A percentile compares a stretch with the other conserved stretches of the same genome.
These are phyloP conservation scores for Lepeophtheirus salmonis DNA, from an alignment of 1,140 invertebrate species.

Conservation along the genomic window DNA sequence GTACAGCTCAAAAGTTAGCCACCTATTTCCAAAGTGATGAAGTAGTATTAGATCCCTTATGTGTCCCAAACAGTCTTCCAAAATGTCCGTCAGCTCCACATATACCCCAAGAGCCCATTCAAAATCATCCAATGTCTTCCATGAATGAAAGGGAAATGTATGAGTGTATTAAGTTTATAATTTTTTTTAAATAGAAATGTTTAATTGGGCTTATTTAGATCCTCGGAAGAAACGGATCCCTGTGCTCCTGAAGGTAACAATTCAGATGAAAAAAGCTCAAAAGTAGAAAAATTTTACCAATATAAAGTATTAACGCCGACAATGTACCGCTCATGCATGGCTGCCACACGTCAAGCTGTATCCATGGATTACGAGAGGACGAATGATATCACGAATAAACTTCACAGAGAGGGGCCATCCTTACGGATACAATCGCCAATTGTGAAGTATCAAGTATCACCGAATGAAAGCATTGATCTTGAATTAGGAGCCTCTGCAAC, in stretches of 20 bases:
- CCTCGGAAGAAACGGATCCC: no score
- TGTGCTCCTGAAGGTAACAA: neutral
- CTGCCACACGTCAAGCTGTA: constrained; percentile 5
- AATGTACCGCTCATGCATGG: constrained; percentile 18
- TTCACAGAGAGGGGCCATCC: constrained; percentile 1
- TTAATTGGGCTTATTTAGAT: neutral
- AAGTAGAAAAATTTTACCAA: neutral
- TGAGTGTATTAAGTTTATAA: neutral
- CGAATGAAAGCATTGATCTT: constrained; percentile 9
- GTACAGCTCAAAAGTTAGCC: constrained; percentile 1
- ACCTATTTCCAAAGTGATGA: neutral
- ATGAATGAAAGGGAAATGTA: neutral
- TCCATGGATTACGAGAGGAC: constrained; percentile 14
- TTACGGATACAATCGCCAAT: constrained; percentile 4
- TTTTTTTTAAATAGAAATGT: neutral
- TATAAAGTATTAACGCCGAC: constrained; percentile 14
- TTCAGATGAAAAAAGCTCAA: neutral
- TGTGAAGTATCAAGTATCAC: neutral
- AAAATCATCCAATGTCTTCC: neutral
- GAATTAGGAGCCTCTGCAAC: constrained; percentile 16
- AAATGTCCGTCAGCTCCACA: constrained; percentile 11
- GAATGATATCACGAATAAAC: neutral
- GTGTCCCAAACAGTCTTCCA: neutral
- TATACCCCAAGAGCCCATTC: constrained; percentile 3
- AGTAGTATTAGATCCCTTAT: neutral